Evolutionary conservation across 2,797 vertebrate genomes (phyloP), one percentile per base, ranked within the genome.

Genomic region (Xenops minutus): DNA sequence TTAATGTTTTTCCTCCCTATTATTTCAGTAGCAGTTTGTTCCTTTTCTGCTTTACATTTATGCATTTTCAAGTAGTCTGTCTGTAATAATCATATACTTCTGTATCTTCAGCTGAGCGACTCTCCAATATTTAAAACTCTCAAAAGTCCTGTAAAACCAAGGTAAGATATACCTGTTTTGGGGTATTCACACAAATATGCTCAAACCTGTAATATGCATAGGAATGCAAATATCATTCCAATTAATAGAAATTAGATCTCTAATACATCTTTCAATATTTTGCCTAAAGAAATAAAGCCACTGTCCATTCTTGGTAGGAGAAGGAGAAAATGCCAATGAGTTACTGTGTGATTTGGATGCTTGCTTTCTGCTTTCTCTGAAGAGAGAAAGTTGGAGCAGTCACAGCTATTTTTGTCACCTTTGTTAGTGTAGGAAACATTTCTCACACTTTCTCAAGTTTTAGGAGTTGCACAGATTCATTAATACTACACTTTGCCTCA

Each of bases 401-500:
- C 2, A 1, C 20, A 30, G 15, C 36, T 56, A 9, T 39, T 93
- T 82, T 89, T 89, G 30, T 30, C 14, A 27, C 21, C 14, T 73
- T 55, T 58, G 4, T 36, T 80, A 44, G 2, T 1, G 2, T 3
- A 36, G 48, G 24, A 67, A 85, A 14, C 22, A 5, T 58, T 77
- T 69, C 24, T 49, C 9, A 49, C 4, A 19, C 9, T 51, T 56
- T 43, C 20, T 75, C 10, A 36, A 78, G 37, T 9, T 64, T 26
- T 67, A 74, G 64, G n/a, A 59, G 20, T 19, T 64, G 26, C 36
- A 61, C 12, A 20, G 18, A 14, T 68, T 72, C 44, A 37, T 71
- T 67, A 62, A 59, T 1, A 0, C 41, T 52, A 8, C 0, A 0
- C 18, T 71, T 80, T 78, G 14, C 16, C 22, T 41, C 30, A 55